Evolutionary conservation across 2,888 invertebrate species (phyloP).

Genomic region (Allolobophora icterica): DNA sequence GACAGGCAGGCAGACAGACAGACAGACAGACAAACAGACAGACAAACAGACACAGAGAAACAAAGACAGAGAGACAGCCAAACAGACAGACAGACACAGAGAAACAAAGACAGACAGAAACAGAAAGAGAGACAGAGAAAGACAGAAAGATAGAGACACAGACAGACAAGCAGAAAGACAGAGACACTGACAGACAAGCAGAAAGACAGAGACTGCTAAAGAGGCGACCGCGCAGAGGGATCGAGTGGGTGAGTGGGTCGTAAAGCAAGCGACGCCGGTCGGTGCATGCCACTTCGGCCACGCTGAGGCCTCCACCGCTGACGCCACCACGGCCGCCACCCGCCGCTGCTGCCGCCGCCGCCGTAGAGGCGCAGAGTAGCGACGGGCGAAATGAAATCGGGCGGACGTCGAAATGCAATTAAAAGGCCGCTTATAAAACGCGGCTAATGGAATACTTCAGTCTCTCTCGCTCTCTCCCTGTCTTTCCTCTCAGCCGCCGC

Average conservation of each 20-base stretch:
- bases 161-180: not conserved
- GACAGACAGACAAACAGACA: no score
- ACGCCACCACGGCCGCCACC: not conserved
- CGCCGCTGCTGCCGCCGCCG: not conserved
- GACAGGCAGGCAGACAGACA: not conserved
- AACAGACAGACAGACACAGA: not conserved
- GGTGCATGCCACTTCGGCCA: constrained; percentile 7
- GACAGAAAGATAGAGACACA: not conserved
- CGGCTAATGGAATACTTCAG: constrained; percentile 27
- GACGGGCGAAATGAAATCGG: constrained; percentile 24
- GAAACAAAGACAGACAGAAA: not conserved
- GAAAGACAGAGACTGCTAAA: not conserved
- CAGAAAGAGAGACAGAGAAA: not conserved
- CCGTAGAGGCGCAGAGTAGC: not conserved
- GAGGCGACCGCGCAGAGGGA: not conserved
- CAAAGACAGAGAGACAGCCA: not conserved
- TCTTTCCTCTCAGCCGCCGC: constrained; percentile 13
- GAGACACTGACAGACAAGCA: not conserved
- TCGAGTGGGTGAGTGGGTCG: not conserved
- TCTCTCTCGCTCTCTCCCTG: not conserved
- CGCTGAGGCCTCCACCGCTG: not conserved
- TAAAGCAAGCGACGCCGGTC: constrained; percentile 17
- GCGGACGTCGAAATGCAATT: constrained; percentile 29
- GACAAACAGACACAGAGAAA: not conserved
- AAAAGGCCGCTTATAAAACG: constrained; percentile 27